Evolutionary conservation across 2,113 vertebrate genomes (phyloP).

Genomic region (Pseudonaja textilis): DNA sequence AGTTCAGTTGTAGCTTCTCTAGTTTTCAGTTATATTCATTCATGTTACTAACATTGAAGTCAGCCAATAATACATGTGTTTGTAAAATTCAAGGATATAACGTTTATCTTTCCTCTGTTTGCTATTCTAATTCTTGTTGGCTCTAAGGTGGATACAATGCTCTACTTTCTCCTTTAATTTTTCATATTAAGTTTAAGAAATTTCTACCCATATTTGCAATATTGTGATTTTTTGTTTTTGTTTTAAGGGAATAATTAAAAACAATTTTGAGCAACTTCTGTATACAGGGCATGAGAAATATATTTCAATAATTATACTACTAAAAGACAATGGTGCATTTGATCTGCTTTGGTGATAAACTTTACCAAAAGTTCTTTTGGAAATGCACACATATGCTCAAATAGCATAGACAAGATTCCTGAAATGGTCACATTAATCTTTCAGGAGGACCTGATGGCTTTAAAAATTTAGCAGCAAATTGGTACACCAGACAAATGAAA

Average conservation of each 20-base stretch:
- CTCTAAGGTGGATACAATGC: background rate
- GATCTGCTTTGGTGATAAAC: background rate
- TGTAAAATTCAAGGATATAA: background rate
- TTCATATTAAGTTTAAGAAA: background rate
- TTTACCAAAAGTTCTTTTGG: background rate
- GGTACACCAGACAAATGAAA: background rate
- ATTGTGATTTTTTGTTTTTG: conserved; percentile 3
- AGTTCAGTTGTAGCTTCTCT: too few relatives aligned
- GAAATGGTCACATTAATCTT: background rate
- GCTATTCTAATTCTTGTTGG: background rate
- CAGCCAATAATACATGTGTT: background rate
- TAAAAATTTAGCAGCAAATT: background rate
- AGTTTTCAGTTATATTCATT: background rate
- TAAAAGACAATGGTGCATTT: background rate
- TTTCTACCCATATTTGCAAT: background rate
- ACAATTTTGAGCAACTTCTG: background rate
- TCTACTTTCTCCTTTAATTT: background rate
- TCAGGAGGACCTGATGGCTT: background rate
- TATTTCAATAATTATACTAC: fast-evolving
- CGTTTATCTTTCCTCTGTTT: background rate
- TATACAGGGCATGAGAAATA: conserved; percentile 11
- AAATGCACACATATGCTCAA: too few relatives aligned
- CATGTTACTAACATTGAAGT: background rate
- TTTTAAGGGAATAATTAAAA: background rate
- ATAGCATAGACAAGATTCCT: background rate